Conservation (phyloP, 2,797 vertebrate species). For the Takifugu rubripes region DNA sequence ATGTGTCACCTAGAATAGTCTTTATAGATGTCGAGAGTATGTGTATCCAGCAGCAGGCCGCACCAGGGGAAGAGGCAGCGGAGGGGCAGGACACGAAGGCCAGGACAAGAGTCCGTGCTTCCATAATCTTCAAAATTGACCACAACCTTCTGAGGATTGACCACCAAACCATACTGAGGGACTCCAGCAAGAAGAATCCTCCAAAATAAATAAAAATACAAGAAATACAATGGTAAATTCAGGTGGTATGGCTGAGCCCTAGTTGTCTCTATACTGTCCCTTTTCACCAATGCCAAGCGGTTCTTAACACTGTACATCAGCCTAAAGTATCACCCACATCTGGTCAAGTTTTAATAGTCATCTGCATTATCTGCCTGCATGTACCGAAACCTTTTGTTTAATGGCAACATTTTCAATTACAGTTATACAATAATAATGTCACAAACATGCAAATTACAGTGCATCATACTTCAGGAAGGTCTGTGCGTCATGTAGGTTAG, state of each 20-base stretch:
- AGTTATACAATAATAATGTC: no score
- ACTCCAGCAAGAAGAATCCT: conserved; percentile 83
- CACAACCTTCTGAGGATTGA: conserved; percentile 85
- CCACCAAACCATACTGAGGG: conserved; percentile 86
- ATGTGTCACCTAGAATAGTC: conserved; percentile 85
- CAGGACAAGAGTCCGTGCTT: conserved; percentile 22
- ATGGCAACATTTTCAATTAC: no score
- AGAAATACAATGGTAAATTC: not conserved
- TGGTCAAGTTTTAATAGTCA: no score
- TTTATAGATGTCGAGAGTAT: conserved; percentile 80
- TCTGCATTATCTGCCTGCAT: no score
- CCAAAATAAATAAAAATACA: not conserved
- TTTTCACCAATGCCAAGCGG: no score
- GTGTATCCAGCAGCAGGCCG: conserved; percentile 85
- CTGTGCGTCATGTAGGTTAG: conserved; percentile 80
- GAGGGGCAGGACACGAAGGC: conserved; percentile 70
- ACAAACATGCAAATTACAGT: not conserved
- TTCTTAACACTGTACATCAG: no score
- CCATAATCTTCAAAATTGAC: conserved; percentile 83
- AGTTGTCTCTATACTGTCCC: no score
- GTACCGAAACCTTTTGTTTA: no score
- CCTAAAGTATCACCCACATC: no score
- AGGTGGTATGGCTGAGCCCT: no score
- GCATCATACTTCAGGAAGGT: conserved; percentile 84
- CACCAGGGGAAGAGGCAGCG: conserved; percentile 88